Evolutionary conservation across 1,140 invertebrate species (phyloP).

Genomic region (Metopolophium dirhodum): DNA sequence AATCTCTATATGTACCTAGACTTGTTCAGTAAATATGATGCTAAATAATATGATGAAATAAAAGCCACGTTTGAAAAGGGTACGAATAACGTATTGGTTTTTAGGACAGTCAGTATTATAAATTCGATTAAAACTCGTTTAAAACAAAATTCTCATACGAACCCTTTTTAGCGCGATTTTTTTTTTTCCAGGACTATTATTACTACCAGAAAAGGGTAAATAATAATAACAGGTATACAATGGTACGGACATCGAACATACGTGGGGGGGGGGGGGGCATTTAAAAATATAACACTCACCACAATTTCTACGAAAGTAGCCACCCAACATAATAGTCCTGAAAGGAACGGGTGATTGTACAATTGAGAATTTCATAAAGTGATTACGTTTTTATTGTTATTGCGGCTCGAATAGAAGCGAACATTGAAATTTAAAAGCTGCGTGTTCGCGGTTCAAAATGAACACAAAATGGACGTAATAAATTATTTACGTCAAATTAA

Average conservation of each 20-base stretch:
- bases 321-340: neutral
- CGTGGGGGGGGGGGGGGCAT: too few relatives aligned
- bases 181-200: neutral
- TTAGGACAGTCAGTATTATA: neutral
- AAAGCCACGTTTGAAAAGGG: neutral
- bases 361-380: neutral
- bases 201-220: neutral
- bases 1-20: neutral
- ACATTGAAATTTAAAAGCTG: neutral
- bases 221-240: neutral
- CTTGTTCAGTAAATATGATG: neutral
- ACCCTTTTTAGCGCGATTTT: neutral
- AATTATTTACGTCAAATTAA: neutral
- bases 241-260: neutral
- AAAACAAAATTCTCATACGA: neutral
- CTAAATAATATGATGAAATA: neutral
- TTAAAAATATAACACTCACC: neutral
- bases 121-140: slow-evolving; percentile 34
- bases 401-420: neutral
- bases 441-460: neutral
- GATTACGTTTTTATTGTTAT: neutral
- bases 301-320: neutral
- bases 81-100: slow-evolving; percentile 4
- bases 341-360: neutral
- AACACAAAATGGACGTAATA: neutral